These are phyloP conservation scores for Anastatus disparis DNA, from an alignment of 1,140 invertebrate genomes.

Conservation along the genomic window DNA sequence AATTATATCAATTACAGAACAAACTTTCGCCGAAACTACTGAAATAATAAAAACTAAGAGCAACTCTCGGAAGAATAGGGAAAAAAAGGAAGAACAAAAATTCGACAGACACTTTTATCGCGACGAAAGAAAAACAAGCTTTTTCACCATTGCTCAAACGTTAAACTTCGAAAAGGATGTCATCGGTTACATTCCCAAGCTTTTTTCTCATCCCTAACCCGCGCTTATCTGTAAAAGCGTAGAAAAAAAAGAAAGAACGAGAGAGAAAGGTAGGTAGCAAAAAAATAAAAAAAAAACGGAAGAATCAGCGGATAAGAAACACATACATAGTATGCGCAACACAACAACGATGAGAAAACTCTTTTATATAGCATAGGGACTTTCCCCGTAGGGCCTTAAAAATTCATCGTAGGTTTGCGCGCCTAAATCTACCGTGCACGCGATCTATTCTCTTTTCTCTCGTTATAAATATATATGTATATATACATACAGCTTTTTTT, in stretches of 20 bases:
- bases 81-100: background rate
- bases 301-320: background rate
- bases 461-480: too few species aligned
- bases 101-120: background rate
- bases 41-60: too few species aligned
- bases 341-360: background rate
- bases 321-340: background rate
- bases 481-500: slow-evolving; percentile 34
- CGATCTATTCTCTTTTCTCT: slow-evolving; percentile 46
- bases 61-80: background rate
- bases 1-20: too few species aligned
- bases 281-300: background rate
- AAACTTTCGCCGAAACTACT: too few species aligned
- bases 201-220: background rate
- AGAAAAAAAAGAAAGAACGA: background rate
- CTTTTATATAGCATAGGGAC: too few species aligned
- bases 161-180: slow-evolving; percentile 14
- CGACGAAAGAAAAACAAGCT: slow-evolving; percentile 8
- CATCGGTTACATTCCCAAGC: slow-evolving; percentile 6
- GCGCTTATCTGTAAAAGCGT: background rate
- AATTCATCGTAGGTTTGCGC: slow-evolving; percentile 49
- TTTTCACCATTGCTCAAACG: background rate
- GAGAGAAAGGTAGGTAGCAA: too few species aligned
- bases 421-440: slow-evolving; percentile 46
- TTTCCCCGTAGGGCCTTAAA: slow-evolving; percentile 45